phyloP scores from a whole-genome alignment of 64 coral and sea anemone species.

The Anthopleura sola region DNA sequence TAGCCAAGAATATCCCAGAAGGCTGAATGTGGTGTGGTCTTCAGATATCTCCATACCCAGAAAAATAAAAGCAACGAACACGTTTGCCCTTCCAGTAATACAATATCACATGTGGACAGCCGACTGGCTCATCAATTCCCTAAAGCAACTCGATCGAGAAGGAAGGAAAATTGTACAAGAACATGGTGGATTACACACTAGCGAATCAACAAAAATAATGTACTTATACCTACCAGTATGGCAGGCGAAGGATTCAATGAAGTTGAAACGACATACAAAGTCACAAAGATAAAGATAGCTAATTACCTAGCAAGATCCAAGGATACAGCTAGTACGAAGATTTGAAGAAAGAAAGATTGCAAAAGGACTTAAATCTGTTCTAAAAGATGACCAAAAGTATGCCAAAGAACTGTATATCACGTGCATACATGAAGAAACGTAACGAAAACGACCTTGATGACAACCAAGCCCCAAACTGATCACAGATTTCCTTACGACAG shows the following conservation, averaged over 20 bases:
- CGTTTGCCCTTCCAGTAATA: conserved; percentile 20
- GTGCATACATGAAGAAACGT: not conserved
- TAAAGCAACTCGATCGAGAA: conserved; percentile 7
- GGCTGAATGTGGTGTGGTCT: not conserved
- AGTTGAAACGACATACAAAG: conserved; percentile 21
- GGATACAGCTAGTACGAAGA: conserved; percentile 18
- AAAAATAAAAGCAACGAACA: conserved; percentile 36
- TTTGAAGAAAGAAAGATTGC: conserved; percentile 32
- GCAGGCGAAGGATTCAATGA: not conserved
- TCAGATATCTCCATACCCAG: conserved; percentile 26
- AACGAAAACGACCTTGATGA: conserved; percentile 15
- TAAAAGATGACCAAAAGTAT: conserved; percentile 19
- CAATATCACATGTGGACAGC: conserved; percentile 34
- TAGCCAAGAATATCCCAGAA: not conserved
- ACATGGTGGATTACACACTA: not conserved
- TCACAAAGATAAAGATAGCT: conserved; percentile 34
- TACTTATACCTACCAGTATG: conserved; percentile 4
- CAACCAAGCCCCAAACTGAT: conserved; percentile 21
- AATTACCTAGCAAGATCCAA: conserved; percentile 15
- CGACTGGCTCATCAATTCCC: conserved; percentile 20
- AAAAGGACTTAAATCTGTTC: conserved; percentile 10
- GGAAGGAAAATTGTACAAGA: conserved; percentile 8
- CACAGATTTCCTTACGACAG: not conserved
- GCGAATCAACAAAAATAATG: not conserved
- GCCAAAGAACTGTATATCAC: conserved; percentile 13